phyloP scores from a whole-genome alignment of 2,797 vertebrate genomes.

The Acanthopagrus latus region DNA sequence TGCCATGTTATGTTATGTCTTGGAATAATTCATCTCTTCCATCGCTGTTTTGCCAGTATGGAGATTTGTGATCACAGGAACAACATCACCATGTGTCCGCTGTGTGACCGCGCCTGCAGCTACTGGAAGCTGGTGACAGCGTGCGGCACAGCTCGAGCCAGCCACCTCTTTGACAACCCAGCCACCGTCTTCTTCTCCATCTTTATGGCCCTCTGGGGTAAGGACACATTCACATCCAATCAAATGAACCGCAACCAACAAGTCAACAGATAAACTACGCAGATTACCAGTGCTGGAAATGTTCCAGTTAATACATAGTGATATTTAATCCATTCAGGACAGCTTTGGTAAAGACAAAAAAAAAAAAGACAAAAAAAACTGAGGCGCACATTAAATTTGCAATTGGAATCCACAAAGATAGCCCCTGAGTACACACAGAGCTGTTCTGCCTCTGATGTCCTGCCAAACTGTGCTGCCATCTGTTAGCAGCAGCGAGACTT shows the following conservation, averaged over 20 bases:
- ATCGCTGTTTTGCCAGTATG: slow-evolving; percentile 75
- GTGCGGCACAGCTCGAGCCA: slow-evolving; percentile 94
- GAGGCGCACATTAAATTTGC: background rate
- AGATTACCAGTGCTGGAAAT: background rate
- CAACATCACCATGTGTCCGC: slow-evolving; percentile 97
- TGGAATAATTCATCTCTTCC: background rate
- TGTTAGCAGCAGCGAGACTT: slow-evolving; percentile 57
- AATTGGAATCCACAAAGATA: background rate
- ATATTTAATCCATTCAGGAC: background rate
- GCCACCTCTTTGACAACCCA: slow-evolving; percentile 97
- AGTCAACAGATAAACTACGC: background rate
- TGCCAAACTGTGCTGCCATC: slow-evolving; percentile 63
- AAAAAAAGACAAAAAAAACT: background rate
- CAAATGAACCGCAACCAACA: background rate
- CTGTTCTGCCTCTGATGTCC: slow-evolving; percentile 30
- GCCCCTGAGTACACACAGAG: slow-evolving; percentile 6
- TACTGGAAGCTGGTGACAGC: slow-evolving; percentile 96
- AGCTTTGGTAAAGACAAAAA: background rate
- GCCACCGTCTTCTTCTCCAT: slow-evolving; percentile 98
- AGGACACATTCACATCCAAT: background rate
- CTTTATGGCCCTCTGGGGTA: slow-evolving; percentile 99
- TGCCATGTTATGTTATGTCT: no score
- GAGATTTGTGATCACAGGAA: slow-evolving; percentile 94
- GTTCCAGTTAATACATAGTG: background rate
- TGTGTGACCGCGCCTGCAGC: slow-evolving; percentile 94